A percentile compares a stretch with the other conserved stretches of the same genome.
phyloP scores from a whole-genome alignment of 2,888 invertebrate species.

The Romanomermis culicivorax region DNA sequence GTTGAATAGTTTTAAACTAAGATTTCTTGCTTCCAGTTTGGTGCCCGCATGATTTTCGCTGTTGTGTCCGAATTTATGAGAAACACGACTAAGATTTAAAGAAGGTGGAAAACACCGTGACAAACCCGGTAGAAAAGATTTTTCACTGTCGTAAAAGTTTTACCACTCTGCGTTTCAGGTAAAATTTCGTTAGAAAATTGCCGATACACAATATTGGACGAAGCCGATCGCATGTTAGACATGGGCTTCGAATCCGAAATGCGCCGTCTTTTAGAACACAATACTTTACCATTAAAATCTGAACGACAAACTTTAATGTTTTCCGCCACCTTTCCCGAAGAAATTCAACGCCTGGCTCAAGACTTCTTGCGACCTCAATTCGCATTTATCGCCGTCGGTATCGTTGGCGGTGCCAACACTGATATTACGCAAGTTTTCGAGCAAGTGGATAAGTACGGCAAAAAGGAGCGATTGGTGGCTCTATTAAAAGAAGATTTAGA shows the following conservation, averaged over 20 bases:
- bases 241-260: constrained; percentile 41
- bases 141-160: no score
- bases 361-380: constrained; percentile 53
- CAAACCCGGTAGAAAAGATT: no score
- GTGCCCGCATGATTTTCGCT: no score
- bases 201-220: constrained; percentile 51
- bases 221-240: constrained; percentile 58
- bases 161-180: constrained; percentile 36
- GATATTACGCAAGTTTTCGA: constrained; percentile 58
- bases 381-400: constrained; percentile 59
- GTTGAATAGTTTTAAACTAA: no score
- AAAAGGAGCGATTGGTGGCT: constrained; percentile 49
- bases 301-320: constrained; percentile 41
- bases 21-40: no score
- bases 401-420: constrained; percentile 70
- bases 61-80: no score
- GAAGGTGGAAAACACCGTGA: no score
- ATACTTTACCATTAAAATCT: constrained; percentile 26
- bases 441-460: constrained; percentile 38
- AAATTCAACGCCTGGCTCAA: constrained; percentile 52
- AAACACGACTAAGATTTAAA: no score
- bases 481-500: constrained; percentile 35
- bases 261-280: constrained; percentile 10
- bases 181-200: constrained; percentile 36
- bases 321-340: constrained; percentile 47